A percentile compares a stretch with the other conserved stretches of the same genome.
Evolutionary conservation across 2,113 vertebrate genomes (phyloP).

Genomic region (Naja naja): DNA sequence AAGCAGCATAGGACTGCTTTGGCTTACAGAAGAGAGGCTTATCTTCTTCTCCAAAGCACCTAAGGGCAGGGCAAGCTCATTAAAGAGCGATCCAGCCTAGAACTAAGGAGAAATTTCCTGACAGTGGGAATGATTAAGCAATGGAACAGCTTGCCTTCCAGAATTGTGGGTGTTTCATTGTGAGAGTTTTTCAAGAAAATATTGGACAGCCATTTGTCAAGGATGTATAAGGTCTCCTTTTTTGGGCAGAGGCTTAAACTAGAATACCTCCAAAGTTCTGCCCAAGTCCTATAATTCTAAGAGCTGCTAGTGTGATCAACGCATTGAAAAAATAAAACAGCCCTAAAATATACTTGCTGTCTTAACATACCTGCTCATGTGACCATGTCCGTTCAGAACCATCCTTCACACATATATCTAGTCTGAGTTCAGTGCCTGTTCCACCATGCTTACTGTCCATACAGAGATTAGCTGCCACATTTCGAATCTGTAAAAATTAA

Average conservation of each 20-base stretch:
- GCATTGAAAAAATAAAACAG: not conserved
- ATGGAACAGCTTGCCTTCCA: not conserved
- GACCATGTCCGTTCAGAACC: slow-evolving; percentile 88
- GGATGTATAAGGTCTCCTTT: not conserved
- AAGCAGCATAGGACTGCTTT: too few relatives aligned
- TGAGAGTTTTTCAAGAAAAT: not conserved
- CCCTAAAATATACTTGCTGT: not conserved
- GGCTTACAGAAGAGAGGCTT: too few relatives aligned
- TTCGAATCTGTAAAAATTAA: slow-evolving; percentile 77
- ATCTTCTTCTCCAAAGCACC: too few relatives aligned
- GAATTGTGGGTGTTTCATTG: not conserved
- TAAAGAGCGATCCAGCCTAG: not conserved
- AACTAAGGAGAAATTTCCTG: not conserved
- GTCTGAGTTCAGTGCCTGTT: slow-evolving; percentile 79
- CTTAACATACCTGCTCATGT: slow-evolving; percentile 80
- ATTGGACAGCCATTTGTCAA: not conserved
- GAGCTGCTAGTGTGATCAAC: not conserved
- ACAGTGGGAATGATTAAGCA: not conserved
- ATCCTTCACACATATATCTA: slow-evolving; percentile 84
- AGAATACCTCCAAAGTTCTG: not conserved
- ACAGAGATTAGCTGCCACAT: slow-evolving; percentile 78
- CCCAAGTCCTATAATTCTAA: not conserved
- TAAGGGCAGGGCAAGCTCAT: not conserved
- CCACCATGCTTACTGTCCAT: slow-evolving; percentile 87
- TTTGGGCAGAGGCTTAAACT: not conserved